Evolutionary conservation across 2,888 invertebrate species (phyloP).

Genomic region (Pristionchus mayeri): DNA sequence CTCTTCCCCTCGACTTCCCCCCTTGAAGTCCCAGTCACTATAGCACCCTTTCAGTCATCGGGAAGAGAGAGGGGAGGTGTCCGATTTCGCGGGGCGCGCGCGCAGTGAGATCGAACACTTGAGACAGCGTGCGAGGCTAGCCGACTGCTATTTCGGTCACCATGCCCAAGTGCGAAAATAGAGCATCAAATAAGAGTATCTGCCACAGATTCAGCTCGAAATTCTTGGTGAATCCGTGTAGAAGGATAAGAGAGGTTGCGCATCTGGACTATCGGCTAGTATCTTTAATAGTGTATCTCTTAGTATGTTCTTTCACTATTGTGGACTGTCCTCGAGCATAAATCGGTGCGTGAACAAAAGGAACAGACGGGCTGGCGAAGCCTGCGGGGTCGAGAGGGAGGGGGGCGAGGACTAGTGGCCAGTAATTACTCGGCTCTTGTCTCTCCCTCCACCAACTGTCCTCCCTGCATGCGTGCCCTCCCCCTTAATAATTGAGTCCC

Average conservation of each 20-base stretch:
- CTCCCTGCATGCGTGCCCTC: background rate
- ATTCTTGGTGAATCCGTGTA: no score
- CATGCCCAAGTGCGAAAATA: no score
- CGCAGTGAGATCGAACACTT: conserved; percentile 18
- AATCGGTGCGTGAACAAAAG: conserved; percentile 44
- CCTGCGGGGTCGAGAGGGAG: background rate
- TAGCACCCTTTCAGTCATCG: conserved; percentile 27
- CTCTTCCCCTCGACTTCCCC: no score
- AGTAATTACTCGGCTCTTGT: conserved; percentile 50
- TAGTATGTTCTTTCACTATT: background rate
- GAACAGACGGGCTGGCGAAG: conserved; percentile 14
- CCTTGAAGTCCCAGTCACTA: conserved; percentile 6
- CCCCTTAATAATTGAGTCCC: background rate
- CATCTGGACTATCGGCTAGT: background rate
- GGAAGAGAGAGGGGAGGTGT: conserved; percentile 17
- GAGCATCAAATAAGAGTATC: no score
- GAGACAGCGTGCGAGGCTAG: background rate
- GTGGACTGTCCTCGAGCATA: background rate
- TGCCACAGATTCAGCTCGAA: no score
- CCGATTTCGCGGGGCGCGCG: conserved; percentile 15
- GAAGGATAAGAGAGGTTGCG: no score
- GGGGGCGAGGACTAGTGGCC: background rate
- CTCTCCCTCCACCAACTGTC: conserved; percentile 47
- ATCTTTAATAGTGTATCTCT: background rate
- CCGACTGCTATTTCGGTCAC: no score